These are phyloP conservation scores for Ectemnius continuus DNA, from an alignment of 2,888 invertebrate genomes.

Conservation along the genomic window DNA sequence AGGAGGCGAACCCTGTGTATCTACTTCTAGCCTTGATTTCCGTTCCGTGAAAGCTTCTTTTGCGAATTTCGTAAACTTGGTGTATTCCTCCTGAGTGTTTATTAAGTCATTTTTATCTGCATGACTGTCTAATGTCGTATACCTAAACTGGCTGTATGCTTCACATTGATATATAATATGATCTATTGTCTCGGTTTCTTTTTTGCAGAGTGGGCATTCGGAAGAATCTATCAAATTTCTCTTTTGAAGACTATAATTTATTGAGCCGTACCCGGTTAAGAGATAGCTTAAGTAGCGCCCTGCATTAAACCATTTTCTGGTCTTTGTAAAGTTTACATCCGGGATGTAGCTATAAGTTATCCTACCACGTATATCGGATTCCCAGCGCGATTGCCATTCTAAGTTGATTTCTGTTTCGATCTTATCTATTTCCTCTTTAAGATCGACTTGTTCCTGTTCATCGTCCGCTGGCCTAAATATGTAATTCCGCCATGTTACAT, in stretches of 20 bases:
- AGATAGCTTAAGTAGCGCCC: not conserved
- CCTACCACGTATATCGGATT: not conserved
- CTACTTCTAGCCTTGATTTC: too few relatives aligned
- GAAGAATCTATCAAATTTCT: not conserved
- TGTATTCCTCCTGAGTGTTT: too few relatives aligned
- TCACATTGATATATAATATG: not conserved
- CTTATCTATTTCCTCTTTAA: slow-evolving; percentile 15
- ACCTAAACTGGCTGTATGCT: not conserved
- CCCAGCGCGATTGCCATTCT: not conserved
- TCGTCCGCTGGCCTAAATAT: too few relatives aligned
- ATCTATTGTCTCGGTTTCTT: not conserved
- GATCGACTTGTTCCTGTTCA: too few relatives aligned
- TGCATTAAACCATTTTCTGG: not conserved
- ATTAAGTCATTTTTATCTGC: too few relatives aligned
- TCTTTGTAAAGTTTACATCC: not conserved
- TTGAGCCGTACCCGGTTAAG: not conserved
- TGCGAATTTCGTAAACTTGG: too few relatives aligned
- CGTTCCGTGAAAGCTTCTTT: too few relatives aligned
- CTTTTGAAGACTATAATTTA: not conserved
- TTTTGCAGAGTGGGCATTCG: not conserved
- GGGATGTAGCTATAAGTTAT: not conserved
- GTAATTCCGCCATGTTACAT: too few relatives aligned
- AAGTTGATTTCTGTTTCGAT: slow-evolving; percentile 15
- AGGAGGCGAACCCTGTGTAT: too few relatives aligned
- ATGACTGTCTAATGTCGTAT: too few relatives aligned